Evolutionary conservation across 2,797 vertebrate genomes (phyloP), one percentile per base, ranked within the genome.

Genomic region (Fistularia tabacaria): DNA sequence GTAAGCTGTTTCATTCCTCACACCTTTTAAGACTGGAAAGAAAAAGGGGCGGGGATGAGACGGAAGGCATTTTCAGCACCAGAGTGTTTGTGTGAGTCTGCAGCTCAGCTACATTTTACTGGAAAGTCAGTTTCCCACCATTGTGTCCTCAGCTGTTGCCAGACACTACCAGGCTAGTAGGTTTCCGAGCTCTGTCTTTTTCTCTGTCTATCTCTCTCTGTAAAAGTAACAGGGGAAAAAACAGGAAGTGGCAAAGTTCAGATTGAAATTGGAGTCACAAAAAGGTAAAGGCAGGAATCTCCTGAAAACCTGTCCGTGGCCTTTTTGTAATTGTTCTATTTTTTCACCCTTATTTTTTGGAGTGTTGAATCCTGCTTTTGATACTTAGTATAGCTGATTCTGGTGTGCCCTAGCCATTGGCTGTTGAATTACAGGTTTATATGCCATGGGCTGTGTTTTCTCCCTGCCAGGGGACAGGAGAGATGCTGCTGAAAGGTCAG

Each of bases 391-490:
- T 69, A 75, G 72, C 36, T 44, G 66, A 64, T 71, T 66, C 68
- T 53, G 38, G 66, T 25, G 80, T 70, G 64, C 66, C 64, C 67
- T 77, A 65, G 83, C 76, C 73, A 61, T 66, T 51, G 49, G 66
- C 67, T 54, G 60, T 69, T 54, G 72, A 64, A 65, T 74, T 66
- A 71, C 57, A 69, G 76, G 80, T 73, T 74, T 77, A 69, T 67
- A 69, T 82, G 86, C 70, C 82, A 92, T 98, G 96, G 96, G 96
- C 76, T 99, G 96, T 8, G 70, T 87, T n/a, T 95, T 92, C 87
- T 95, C 95, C 0, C 85, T 91, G 77, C 92, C 90, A 0, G 86
- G 60, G 69, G 93, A 96, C 57, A 91, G 93, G 68, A 79, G 81
- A 79, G 83, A 73, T 62, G 62, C 85, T 14, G 54, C 63, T 39